Evolutionary conservation across 2,888 invertebrate genomes (phyloP), one percentile per base, ranked within the genome.

Genomic region (Drosophila nr. medialis): DNA sequence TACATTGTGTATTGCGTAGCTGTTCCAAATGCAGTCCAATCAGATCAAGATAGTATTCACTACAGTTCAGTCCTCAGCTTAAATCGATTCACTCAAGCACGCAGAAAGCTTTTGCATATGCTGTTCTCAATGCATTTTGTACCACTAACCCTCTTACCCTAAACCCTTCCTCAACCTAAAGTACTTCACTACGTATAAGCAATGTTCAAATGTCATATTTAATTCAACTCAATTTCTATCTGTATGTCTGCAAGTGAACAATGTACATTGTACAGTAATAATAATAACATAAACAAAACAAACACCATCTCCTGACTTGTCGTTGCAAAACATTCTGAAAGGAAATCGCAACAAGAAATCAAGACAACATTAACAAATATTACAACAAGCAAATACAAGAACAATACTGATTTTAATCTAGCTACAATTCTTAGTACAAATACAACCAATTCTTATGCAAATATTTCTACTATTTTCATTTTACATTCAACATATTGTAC

Each of bases 401-500:
- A 63, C 50, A 56, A 73, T 59, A 64, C 63, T 36, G 60, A 71
- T 59, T 64, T 63, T 74, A 64, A 64, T 66, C 64, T 74, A 75
- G 69, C 55, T 62, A 67, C 71, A 65, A 73, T 72, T 79, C 64
- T 72, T 61, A 69, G 72, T 63, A 56, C 64, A 82, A 80, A 64
- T 77, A 72, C 79, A 77, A 84, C 55, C 56, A 73, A 80, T 82
- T 90, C 91, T 90, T 86, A 90, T 90, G 91, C 89, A 91, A 89
- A 86, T 82, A 75, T 83, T 84, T 90, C 77, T 84, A 82, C 87
- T 86, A 80, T 80, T 86, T 86, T 88, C 84, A 76, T 90, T 88
- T 82, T 80, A 83, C 83, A 83, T 86, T 80, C 75, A 79, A 85
- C 61, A 75, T 76, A 68, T 70, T 80, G 78, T 77, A 80, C 59